A percentile compares a stretch with the other conserved stretches of the same genome.
Conservation (phyloP, 2,888 invertebrate species). For the Noctua janthina region DNA sequence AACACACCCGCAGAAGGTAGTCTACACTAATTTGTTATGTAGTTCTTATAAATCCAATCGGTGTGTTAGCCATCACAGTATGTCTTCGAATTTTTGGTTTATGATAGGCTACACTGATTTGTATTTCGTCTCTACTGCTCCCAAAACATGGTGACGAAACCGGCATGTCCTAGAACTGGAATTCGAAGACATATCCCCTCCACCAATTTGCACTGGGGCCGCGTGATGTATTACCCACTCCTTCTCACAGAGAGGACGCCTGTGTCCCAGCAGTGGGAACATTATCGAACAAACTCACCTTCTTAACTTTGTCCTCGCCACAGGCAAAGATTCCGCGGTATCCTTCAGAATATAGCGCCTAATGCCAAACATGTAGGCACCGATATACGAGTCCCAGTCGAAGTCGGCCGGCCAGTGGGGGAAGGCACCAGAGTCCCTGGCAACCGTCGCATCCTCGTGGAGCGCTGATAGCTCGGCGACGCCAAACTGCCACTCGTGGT, state of each 20-base stretch:
- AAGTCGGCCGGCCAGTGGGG: slow-evolving; percentile 91
- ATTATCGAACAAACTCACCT: slow-evolving; percentile 86
- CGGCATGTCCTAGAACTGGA: too few species aligned
- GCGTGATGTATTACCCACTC: not conserved
- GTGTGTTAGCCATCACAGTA: too few species aligned
- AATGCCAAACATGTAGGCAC: slow-evolving; percentile 95
- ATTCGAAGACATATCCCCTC: too few species aligned
- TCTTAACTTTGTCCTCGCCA: slow-evolving; percentile 92
- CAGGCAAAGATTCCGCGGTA: slow-evolving; percentile 91
- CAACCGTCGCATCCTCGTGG: slow-evolving; percentile 86
- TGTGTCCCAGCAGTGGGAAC: not conserved
- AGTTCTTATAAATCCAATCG: not conserved
- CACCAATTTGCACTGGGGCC: too few species aligned
- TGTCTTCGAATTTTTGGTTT: too few species aligned
- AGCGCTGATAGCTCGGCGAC: slow-evolving; percentile 91
- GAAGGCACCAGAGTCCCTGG: slow-evolving; percentile 91
- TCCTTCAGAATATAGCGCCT: slow-evolving; percentile 96
- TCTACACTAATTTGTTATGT: not conserved
- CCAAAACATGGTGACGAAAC: too few species aligned
- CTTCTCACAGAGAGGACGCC: not conserved
- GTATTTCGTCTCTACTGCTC: too few species aligned
- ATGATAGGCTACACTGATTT: too few species aligned
- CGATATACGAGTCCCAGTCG: slow-evolving; percentile 95
- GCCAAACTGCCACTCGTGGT: slow-evolving; percentile 95
- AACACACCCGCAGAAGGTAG: not conserved